A percentile compares a stretch with the other conserved stretches of the same genome.
Conservation (phyloP, 2,888 invertebrate species). For the Falcaria lacertinaria region DNA sequence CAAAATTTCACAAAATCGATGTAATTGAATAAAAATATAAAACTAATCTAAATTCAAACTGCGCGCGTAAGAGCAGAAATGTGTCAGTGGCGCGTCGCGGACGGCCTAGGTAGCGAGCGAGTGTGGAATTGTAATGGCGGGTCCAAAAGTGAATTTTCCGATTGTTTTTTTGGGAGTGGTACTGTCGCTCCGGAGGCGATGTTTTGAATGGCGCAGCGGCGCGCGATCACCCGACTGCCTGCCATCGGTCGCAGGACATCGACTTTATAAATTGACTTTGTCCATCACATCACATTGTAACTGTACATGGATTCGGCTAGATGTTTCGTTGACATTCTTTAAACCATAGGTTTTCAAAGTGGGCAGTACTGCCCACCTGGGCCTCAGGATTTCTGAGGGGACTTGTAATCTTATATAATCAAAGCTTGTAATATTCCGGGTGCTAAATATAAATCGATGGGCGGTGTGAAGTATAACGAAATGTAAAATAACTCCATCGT, state of each 20-base stretch:
- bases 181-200: slow-evolving; percentile 57
- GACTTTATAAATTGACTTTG: slow-evolving; percentile 76
- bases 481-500: too few relatives aligned
- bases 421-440: too few relatives aligned
- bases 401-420: too few relatives aligned
- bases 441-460: too few relatives aligned
- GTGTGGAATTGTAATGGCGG: slow-evolving; percentile 54
- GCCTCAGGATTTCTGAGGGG: too few relatives aligned
- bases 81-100: slow-evolving; percentile 76
- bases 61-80: slow-evolving; percentile 72
- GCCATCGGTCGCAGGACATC: slow-evolving; percentile 67
- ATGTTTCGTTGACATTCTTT: slow-evolving; percentile 25
- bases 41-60: slow-evolving; percentile 72
- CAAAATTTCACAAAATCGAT: slow-evolving; percentile 49
- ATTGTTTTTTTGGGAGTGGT: slow-evolving; percentile 62
- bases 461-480: too few relatives aligned
- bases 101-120: slow-evolving; percentile 68
- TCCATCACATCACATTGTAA: slow-evolving; percentile 64
- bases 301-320: slow-evolving; percentile 50
- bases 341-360: slow-evolving; percentile 14
- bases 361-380: too few relatives aligned
- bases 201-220: slow-evolving; percentile 63
- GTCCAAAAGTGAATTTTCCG: slow-evolving; percentile 53
- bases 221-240: slow-evolving; percentile 61
- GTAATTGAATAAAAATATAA: slow-evolving; percentile 36